Evolutionary conservation across 2,888 invertebrate genomes (phyloP), one percentile per base, ranked within the genome.

Genomic region (Acheta domesticus): DNA sequence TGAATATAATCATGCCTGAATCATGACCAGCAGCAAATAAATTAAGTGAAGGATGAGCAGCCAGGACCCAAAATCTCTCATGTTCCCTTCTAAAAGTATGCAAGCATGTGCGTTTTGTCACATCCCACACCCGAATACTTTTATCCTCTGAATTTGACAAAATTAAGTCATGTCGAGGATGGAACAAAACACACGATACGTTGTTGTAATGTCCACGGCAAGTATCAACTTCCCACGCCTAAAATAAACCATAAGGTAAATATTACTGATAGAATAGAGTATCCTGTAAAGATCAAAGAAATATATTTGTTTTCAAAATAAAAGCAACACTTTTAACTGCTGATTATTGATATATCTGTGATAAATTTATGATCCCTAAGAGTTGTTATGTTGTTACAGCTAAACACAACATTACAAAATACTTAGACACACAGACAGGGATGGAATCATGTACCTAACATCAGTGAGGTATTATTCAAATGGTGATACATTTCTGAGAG

Each of bases 181-280:
- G 99, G 89, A 99, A 99, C 76, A 98, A 88, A 0, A 96, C 97
- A 85, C 98, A 98, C 0, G 98, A 99, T 2, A 99, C 99, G 87
- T 99, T 99, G 89, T 99, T 98, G 89, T 99, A 99, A 87, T 99
- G 99, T 0, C 99, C 99, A n/a, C 99, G 93, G 84, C 98, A 99
- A 0, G 98, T 97, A 88, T 99, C 99, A 75, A 99, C 96, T 86
- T 99, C 99, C 98, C 98, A 99, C 0, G 98, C 99, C 90, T 93
- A 83, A 1, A 83, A 83, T 77, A 76, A 48, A 48, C 1, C 20
- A 73, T 73, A 78, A 36, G 4, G 36, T 36, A 36, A 36, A 5
- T 8, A 36, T 36, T 36, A 36, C 36, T 36, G 3, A 5, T 36
- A 36, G 36, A 36, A 36, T 5, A 36, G 36, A 5, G 5, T 5